Conservation (phyloP, 2,113 vertebrate genomes). For the Hymenochirus boettgeri region DNA sequence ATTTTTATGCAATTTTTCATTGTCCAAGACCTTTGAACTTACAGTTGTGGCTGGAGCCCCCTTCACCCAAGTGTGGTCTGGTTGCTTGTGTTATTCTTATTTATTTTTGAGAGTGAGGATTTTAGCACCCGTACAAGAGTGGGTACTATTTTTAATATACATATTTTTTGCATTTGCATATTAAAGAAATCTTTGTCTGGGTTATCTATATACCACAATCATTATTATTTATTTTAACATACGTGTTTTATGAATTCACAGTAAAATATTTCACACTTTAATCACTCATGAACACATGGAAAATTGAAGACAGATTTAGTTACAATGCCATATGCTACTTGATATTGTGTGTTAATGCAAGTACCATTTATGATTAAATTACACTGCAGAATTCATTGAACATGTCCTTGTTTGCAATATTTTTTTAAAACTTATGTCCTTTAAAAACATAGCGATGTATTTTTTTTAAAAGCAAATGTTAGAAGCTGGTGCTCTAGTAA, state of each 20-base stretch:
- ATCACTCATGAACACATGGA: constrained; percentile 3
- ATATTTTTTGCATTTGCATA: not conserved
- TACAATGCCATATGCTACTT: constrained; percentile 33
- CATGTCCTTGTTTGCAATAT: constrained; percentile 31
- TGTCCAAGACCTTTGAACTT: too few relatives aligned
- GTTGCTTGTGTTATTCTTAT: too few relatives aligned
- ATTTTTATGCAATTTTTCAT: too few relatives aligned
- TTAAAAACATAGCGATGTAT: constrained; percentile 34
- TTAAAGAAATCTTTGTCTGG: not conserved
- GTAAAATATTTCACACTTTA: constrained; percentile 31
- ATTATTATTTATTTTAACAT: constrained; percentile 15
- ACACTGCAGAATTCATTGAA: constrained; percentile 31
- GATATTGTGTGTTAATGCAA: constrained; percentile 30
- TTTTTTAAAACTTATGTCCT: constrained; percentile 36
- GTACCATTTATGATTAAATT: constrained; percentile 29
- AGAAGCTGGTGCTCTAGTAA: too few relatives aligned
- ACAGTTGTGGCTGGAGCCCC: too few relatives aligned
- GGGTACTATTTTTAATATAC: too few relatives aligned
- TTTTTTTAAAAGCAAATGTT: too few relatives aligned
- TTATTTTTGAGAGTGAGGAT: too few relatives aligned
- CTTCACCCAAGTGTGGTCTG: too few relatives aligned
- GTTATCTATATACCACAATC: not conserved
- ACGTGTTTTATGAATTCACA: constrained; percentile 24
- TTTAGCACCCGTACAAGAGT: too few relatives aligned
- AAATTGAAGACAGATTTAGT: constrained; percentile 23